Evolutionary conservation across 1,140 invertebrate species (phyloP).

Genomic region (Drosophila pseudoananassae): DNA sequence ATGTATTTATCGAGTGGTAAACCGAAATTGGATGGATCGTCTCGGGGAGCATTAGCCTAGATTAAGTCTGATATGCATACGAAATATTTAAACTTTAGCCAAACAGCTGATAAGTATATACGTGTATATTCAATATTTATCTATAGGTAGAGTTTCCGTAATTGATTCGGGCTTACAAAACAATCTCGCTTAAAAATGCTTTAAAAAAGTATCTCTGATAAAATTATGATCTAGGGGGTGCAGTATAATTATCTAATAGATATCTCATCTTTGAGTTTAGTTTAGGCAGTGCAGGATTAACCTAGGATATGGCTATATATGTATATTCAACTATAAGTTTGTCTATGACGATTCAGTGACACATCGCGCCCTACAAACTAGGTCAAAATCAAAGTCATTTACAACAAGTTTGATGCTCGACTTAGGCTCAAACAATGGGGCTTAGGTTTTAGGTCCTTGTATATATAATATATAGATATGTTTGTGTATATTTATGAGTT

Average conservation of each 20-base stretch:
- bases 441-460: conserved; percentile 17
- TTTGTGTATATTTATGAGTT: conserved; percentile 28
- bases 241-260: conserved; percentile 51
- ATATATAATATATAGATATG: conserved; percentile 41
- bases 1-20: conserved; percentile 9
- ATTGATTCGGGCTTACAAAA: conserved; percentile 41
- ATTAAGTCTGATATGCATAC: conserved; percentile 51
- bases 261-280: conserved; percentile 4
- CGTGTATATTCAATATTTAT: conserved; percentile 20
- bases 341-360: conserved; percentile 52
- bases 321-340: conserved; percentile 42
- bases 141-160: conserved; percentile 18
- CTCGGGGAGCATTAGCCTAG: conserved; percentile 29
- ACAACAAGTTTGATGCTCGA: conserved; percentile 48
- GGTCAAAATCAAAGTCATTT: conserved; percentile 50
- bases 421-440: conserved; percentile 21
- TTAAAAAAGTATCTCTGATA: conserved; percentile 66
- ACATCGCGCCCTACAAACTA: conserved; percentile 44
- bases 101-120: conserved; percentile 34
- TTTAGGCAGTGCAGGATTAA: conserved; percentile 52
- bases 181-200: conserved; percentile 72
- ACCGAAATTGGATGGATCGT: conserved; percentile 47
- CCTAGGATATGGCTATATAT: conserved; percentile 27
- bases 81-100: conserved; percentile 45
- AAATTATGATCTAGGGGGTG: conserved; percentile 57